Evolutionary conservation across 2,113 vertebrate genomes (phyloP).

Genomic region (Neotoma lepida): DNA sequence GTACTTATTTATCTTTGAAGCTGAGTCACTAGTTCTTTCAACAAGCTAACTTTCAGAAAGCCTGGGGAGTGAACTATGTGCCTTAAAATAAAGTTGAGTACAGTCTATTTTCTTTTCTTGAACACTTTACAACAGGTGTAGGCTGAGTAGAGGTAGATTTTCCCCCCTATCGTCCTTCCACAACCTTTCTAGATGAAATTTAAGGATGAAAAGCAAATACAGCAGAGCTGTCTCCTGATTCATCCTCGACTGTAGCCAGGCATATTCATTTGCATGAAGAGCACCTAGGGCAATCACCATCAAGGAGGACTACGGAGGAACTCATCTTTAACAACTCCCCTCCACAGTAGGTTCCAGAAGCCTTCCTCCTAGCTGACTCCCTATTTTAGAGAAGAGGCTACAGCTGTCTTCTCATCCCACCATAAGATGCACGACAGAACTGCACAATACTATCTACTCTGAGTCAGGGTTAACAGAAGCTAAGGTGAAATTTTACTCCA

Average conservation of each 20-base stretch:
- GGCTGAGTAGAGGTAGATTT: not conserved
- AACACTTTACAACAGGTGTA: not conserved
- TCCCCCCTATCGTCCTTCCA: not conserved
- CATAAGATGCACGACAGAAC: not conserved
- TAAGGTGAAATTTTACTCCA: constrained; percentile 41
- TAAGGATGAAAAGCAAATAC: not conserved
- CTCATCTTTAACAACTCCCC: not conserved
- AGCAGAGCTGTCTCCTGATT: not conserved
- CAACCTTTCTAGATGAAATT: not conserved
- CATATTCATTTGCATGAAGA: not conserved
- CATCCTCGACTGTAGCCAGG: not conserved
- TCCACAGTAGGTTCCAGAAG: not conserved
- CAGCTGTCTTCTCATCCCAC: not conserved
- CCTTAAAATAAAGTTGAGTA: not conserved
- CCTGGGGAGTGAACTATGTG: not conserved
- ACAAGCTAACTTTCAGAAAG: constrained; percentile 61
- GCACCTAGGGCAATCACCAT: not conserved
- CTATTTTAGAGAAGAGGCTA: not conserved
- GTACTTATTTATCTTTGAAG: constrained; percentile 6
- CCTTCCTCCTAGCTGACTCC: not conserved
- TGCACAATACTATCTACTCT: not conserved
- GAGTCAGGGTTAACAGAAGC: not conserved
- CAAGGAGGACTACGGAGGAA: not conserved
- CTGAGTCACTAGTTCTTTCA: constrained; percentile 56
- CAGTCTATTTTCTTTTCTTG: not conserved